Evolutionary conservation across 2,113 vertebrate genomes (phyloP), one percentile per base, ranked within the genome.

Genomic region (Nannobrachium achirus): DNA sequence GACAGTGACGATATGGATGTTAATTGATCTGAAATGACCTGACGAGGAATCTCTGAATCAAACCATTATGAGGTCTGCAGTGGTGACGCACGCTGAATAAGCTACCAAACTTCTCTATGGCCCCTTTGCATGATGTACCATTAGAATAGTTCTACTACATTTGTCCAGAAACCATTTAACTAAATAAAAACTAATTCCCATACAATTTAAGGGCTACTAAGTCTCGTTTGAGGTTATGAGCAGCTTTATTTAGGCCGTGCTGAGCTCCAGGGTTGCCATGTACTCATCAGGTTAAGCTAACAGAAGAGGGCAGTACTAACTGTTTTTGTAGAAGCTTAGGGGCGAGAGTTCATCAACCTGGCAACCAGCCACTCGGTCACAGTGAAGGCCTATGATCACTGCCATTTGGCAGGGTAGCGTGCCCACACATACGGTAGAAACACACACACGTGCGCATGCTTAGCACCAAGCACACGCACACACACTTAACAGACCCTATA

Each of bases 261-360:
- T 52, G 13, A 7, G 57, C 8, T 42, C 8, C 49, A 19, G n/a
- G 44, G 16, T 52, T 49, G 41, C 46, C 33, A 8, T 33, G 25
- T 40, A 11, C 46, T 18, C 15, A 19, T 19, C 16, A 13, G 49
- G 15, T 16, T 18, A 7, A 51, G 7, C 15, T 8, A 51, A 51
- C 42, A 18, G 50, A n/a, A n/a, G 51, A 45, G 45, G 68, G 63
- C 52, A 65, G 39, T 38, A 79, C 59, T 66, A 69, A 74, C 79
- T 56, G 65, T 76, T 66, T 73, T 78, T 82, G 59, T 33, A 63
- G 60, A 75, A 74, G 59, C 69, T 71, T 33, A 39, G 41, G 18
- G 42, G 53, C 56, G 45, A 56, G 50, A 63, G 67, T 78, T 56
- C 62, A 82, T 78, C 60, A 60, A 73, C 49, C 71, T 69, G 81